phyloP scores from a whole-genome alignment of 2,797 vertebrate genomes.

The Delichon dasypus region DNA sequence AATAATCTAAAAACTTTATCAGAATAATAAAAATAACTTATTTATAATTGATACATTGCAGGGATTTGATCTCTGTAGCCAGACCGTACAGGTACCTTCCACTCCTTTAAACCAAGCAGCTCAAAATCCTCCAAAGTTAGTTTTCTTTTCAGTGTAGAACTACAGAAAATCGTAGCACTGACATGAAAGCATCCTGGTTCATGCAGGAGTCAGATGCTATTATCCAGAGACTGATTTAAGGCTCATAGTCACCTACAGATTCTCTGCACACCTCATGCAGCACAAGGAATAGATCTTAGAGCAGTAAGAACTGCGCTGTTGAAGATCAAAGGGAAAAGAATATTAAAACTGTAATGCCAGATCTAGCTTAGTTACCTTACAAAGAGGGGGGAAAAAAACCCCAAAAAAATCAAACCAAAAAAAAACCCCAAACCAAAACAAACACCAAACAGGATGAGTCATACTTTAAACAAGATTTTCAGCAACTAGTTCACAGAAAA shows the following conservation, averaged over 20 bases:
- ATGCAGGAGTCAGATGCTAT: accelerated
- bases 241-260: background rate
- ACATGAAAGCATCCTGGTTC: background rate
- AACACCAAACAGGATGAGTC: background rate
- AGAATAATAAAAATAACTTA: background rate
- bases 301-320: background rate
- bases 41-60: background rate
- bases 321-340: background rate
- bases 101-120: background rate
- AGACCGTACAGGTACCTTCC: background rate
- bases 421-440: background rate
- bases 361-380: background rate
- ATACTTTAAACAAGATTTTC: background rate
- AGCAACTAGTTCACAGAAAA: background rate
- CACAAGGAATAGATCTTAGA: background rate
- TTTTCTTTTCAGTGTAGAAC: background rate
- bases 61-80: background rate
- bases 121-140: background rate
- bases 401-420: too few relatives aligned
- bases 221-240: background rate
- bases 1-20: background rate
- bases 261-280: background rate
- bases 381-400: background rate
- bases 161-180: background rate
- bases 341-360: background rate